These are phyloP conservation scores for Mimachlamys varia DNA, from an alignment of 2,888 invertebrate genomes.

Conservation along the genomic window DNA sequence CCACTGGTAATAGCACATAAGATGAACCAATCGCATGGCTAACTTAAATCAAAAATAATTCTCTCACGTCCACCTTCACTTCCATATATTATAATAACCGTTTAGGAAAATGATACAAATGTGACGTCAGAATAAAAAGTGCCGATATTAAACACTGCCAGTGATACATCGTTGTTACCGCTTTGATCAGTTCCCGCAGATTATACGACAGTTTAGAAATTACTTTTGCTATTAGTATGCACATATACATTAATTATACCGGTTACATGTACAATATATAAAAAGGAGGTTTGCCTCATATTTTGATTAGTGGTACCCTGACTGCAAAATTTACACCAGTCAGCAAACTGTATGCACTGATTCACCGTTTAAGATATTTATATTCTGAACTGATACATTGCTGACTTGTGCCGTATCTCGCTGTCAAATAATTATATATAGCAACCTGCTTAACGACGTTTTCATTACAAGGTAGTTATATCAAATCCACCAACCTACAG, in stretches of 20 bases:
- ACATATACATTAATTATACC: not conserved
- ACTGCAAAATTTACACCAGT: not conserved
- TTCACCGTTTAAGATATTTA: not conserved
- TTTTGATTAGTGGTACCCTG: not conserved
- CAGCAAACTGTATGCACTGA: not conserved
- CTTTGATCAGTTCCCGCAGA: not conserved
- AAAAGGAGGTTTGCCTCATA: not conserved
- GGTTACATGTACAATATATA: too few species aligned
- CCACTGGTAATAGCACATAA: not conserved
- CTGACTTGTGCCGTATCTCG: too few species aligned
- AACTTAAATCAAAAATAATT: not conserved
- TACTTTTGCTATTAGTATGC: not conserved
- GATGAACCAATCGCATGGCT: not conserved
- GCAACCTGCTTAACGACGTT: too few species aligned
- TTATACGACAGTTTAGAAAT: not conserved
- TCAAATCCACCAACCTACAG: too few species aligned
- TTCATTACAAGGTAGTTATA: too few species aligned
- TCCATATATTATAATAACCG: not conserved
- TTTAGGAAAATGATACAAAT: not conserved
- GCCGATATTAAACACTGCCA: not conserved
- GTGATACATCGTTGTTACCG: not conserved
- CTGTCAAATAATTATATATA: too few species aligned
- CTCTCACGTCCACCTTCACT: not conserved
- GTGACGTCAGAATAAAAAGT: not conserved
- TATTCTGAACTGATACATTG: too few species aligned